Conservation (phyloP, 2,113 vertebrate species). For the Microtus montanus region DNA sequence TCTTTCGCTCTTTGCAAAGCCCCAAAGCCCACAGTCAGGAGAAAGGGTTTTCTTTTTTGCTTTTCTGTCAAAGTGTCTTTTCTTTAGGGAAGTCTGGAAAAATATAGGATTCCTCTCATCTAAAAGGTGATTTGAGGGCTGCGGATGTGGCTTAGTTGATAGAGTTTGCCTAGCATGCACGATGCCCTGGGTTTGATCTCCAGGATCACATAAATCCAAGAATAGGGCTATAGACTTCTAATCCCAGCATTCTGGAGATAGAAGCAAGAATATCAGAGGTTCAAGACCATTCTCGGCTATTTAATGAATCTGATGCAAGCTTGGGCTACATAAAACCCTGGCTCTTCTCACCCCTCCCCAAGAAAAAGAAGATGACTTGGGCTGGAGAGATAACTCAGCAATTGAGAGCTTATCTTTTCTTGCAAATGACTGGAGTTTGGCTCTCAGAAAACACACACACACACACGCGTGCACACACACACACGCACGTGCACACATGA, state of each 20-base stretch:
- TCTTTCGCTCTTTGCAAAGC: slow-evolving; percentile 35
- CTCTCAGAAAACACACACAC: not conserved
- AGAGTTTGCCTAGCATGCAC: not conserved
- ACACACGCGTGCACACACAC: no score
- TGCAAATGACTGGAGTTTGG: not conserved
- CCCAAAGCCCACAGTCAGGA: not conserved
- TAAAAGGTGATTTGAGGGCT: not conserved
- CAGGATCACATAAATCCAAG: not conserved
- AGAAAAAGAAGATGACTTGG: not conserved
- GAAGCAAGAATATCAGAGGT: not conserved
- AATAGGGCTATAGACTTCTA: not conserved
- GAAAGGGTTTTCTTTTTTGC: not conserved
- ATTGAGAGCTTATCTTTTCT: not conserved
- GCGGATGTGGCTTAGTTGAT: not conserved
- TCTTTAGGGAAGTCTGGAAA: not conserved
- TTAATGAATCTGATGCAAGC: not conserved
- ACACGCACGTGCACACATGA: no score
- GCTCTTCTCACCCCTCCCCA: not conserved
- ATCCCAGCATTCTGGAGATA: not conserved
- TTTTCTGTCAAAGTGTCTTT: not conserved
- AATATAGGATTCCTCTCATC: not conserved
- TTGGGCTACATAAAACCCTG: not conserved
- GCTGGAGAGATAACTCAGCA: not conserved
- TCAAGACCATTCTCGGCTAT: not conserved
- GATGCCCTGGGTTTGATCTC: not conserved